Evolutionary conservation across 2,888 invertebrate species (phyloP), one percentile per base, ranked within the genome.

Genomic region (Oligia fasciuncula): DNA sequence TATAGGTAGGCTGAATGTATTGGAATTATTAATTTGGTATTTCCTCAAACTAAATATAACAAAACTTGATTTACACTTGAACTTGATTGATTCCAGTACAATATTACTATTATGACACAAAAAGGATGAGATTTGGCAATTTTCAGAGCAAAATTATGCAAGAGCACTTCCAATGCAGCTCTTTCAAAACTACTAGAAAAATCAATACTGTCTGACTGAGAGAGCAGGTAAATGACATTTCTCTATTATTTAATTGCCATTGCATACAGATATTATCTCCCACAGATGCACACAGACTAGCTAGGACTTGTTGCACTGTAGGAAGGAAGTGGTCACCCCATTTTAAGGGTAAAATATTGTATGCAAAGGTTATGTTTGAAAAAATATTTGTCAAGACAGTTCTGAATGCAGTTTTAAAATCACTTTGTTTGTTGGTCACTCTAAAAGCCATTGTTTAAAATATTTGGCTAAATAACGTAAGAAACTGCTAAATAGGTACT

Each of bases 121-220:
- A 5, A 23, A 29, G 51, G 35, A 49, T 57, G 9, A 74, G n/a
- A 73, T 40, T 72, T 49, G 13, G 9, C 51, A n/a, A 23, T 23
- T 46, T 74, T 49, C 17, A 40, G 9, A n/a, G 6, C n/a, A 70
- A 49, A 67, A 60, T 57, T 63, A 49, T 57, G 23, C 43, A 77
- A 35, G 35, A 74, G 13, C 35, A 43, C 40, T 17, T 29, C 1
- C 14, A 68, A 29, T 85, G 82, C 67, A 74, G 8, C n/a, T 70
- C 43, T 2, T 19, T 2, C 19, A 13, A 23, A 70, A 57, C 9
- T 67, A 67, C 68, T 40, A 29, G 19, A 14, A 51, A 82, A 83
- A 85, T 85, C 85, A 85, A 85, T 85, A 82, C 40, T 72, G 40
- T 1, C 11, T 71, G 72, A 46, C 2, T 63, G 35, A 51, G 43